Evolutionary conservation across 2,113 vertebrate species (phyloP).

Genomic region (Excalfactoria chinensis): DNA sequence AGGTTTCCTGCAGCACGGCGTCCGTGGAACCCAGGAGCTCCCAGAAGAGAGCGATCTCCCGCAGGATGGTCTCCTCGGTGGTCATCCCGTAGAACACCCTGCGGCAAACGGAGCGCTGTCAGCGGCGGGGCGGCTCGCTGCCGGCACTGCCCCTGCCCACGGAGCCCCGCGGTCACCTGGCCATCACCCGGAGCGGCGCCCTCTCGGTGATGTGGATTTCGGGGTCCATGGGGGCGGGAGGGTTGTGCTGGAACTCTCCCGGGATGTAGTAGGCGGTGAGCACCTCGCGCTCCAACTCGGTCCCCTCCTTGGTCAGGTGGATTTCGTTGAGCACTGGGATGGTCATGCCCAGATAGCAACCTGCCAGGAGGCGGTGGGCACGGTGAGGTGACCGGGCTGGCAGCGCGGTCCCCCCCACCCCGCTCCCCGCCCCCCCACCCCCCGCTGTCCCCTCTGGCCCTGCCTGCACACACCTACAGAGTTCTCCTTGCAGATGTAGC

Average conservation of each 20-base stretch:
- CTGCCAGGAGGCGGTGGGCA: slow-evolving; percentile 54
- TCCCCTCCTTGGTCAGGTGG: slow-evolving; percentile 76
- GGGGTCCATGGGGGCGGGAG: slow-evolving; percentile 75
- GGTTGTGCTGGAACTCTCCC: slow-evolving; percentile 75
- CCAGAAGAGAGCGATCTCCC: slow-evolving; percentile 81
- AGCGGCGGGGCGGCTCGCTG: not conserved
- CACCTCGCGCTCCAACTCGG: slow-evolving; percentile 73
- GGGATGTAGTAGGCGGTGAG: slow-evolving; percentile 85
- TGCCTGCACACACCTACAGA: slow-evolving; percentile 80
- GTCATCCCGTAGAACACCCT: slow-evolving; percentile 86
- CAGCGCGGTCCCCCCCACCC: not conserved
- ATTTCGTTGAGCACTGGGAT: slow-evolving; percentile 83
- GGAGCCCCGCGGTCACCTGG: slow-evolving; percentile 75
- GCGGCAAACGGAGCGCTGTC: not conserved
- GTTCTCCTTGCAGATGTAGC: slow-evolving; percentile 91
- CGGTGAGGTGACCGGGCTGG: not conserved
- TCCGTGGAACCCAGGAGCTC: slow-evolving; percentile 77
- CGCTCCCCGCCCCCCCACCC: not conserved
- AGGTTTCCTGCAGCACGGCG: slow-evolving; percentile 64
- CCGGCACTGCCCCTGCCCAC: too few relatives aligned
- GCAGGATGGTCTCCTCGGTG: slow-evolving; percentile 83
- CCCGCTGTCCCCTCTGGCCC: not conserved
- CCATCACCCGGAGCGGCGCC: slow-evolving; percentile 76
- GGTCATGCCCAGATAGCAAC: slow-evolving; percentile 85
- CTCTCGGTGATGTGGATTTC: slow-evolving; percentile 81